phyloP scores from a whole-genome alignment of 2,888 invertebrate species.

The Calliphora vomitoria region DNA sequence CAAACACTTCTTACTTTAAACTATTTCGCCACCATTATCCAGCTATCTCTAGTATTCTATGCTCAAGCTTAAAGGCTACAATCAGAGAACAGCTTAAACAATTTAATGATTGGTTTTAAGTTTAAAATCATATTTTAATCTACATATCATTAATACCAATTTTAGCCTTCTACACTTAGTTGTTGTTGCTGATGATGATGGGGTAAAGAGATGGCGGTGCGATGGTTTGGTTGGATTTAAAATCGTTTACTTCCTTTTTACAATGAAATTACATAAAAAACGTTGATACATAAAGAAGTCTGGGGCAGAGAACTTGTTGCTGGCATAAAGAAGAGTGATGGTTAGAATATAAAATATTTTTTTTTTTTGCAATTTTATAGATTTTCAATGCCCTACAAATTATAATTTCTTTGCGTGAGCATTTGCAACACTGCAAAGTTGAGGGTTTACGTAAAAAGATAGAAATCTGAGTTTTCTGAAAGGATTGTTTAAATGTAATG shows the following conservation, averaged over 20 bases:
- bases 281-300: background rate
- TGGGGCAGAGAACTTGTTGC: background rate
- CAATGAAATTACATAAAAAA: background rate
- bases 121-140: slow-evolving; percentile 72
- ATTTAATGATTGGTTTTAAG: slow-evolving; percentile 71
- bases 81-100: slow-evolving; percentile 63
- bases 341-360: background rate
- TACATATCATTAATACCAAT: slow-evolving; percentile 73
- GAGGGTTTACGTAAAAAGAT: too few relatives aligned
- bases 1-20: background rate
- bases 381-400: background rate
- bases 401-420: too few relatives aligned
- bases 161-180: slow-evolving; percentile 62
- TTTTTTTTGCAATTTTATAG: background rate
- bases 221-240: slow-evolving; percentile 35
- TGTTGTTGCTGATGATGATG: background rate
- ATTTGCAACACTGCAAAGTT: too few relatives aligned
- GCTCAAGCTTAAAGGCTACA: slow-evolving; percentile 34
- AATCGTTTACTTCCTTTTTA: slow-evolving; percentile 68
- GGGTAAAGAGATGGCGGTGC: background rate
- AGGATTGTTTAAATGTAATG: too few relatives aligned
- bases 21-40: background rate
- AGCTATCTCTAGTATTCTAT: background rate
- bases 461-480: too few relatives aligned
- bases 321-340: background rate